Base-by-base conservation (phyloP, 2,888 invertebrate species). In the Parasteatoda lunata region DNA sequence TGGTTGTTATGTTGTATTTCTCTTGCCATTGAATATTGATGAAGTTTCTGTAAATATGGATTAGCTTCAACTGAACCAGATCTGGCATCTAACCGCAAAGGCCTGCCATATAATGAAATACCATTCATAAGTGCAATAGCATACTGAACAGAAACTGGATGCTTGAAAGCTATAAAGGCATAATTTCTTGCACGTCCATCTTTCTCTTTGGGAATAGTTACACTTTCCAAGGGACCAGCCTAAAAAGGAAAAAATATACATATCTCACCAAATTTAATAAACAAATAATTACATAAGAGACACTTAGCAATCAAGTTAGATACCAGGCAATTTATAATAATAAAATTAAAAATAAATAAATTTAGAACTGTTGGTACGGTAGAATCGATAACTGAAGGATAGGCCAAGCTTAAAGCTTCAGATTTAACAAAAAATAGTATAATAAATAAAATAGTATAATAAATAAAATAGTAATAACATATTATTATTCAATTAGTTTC, bases 201-300 rank as follows among this genome's bases (percentile, higher is more conserved):
- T 90, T 94, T 94, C 90, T 96, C 96, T 90, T 94, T 94, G 0
- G 96, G 95, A 90, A 97, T 96, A 88, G 93, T 93, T 3, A 96
- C 95, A 91, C 93, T 94, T 91, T 96, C 95, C 78, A 97, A 91
- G 0, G 97, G 97, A 4, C 96, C 97, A 87, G 95, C 95, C 95
- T 95, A 92, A 93, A 89, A 88, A 87, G 66, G 81, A 51, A 64
- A 65, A 79, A 73, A 86, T 75, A 75, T 48, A 30, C 30, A 30
- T 30, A 30, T 30, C 30, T 30, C 30, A 30, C 2, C 30, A 30
- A n/a, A n/a, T n/a, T n/a, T n/a, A n/a, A n/a, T n/a, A n/a, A n/a
- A n/a, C n/a, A n/a, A 30, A 30, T 30, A 30, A 30, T 30, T 30
- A 30, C 30, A 30, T 30, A 2, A 30, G 30, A 30, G 30, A 30